Conservation (phyloP, 2,888 invertebrate genomes). For the Polyploca ridens region DNA sequence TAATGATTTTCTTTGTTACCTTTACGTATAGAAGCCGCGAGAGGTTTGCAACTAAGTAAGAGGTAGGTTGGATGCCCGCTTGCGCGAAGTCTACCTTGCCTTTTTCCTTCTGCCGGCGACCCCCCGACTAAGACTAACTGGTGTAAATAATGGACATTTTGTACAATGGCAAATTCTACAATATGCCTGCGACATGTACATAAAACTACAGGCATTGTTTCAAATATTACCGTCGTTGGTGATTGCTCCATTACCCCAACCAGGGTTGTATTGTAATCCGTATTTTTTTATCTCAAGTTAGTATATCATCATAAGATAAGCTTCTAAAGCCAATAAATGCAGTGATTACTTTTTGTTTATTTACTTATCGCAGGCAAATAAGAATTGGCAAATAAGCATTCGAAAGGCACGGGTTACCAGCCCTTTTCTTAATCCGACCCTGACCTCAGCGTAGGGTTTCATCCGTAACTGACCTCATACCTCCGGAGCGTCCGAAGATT, state of each 20-base stretch:
- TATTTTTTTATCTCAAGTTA: too few species aligned
- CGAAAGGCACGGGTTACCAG: neutral
- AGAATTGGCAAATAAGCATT: neutral
- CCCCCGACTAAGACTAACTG: too few species aligned
- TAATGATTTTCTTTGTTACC: too few species aligned
- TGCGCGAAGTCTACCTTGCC: too few species aligned
- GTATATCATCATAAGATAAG: too few species aligned
- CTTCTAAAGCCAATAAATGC: neutral
- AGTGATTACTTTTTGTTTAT: neutral
- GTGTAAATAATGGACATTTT: neutral
- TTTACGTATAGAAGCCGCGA: too few species aligned
- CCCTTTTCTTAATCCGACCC: constrained; percentile 1
- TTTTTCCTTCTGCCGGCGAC: too few species aligned
- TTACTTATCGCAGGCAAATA: neutral
- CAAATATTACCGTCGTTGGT: neutral
- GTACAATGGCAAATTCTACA: neutral
- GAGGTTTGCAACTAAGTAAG: too few species aligned
- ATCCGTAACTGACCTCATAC: neutral
- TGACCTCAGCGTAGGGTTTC: neutral
- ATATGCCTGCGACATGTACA: neutral
- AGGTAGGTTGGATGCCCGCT: too few species aligned
- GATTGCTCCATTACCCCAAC: neutral
- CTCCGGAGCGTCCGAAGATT: constrained; percentile 4
- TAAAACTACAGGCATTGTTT: neutral
- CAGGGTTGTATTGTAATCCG: neutral